These are phyloP conservation scores for Aromia moschata DNA, from an alignment of 2,888 invertebrate genomes.

Conservation along the genomic window DNA sequence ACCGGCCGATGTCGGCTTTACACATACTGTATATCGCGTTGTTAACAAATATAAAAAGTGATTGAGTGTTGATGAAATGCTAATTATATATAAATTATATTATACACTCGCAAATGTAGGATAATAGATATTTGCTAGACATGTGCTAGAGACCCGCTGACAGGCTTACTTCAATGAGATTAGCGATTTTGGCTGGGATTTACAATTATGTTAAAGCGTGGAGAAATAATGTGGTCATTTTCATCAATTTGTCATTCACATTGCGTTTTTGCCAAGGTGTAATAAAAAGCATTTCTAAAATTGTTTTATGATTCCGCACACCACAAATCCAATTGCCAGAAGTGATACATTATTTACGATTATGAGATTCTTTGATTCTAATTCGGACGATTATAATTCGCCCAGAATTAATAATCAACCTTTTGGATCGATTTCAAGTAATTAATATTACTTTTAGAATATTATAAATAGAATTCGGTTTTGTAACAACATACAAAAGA, in stretches of 20 bases:
- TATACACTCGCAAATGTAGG: too few relatives aligned
- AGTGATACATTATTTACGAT: conserved; percentile 15
- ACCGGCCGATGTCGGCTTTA: too few relatives aligned
- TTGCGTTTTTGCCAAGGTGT: conserved; percentile 22
- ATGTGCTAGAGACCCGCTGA: too few relatives aligned
- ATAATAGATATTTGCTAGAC: too few relatives aligned
- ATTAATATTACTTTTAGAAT: background rate
- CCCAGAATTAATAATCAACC: background rate
- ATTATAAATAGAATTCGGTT: background rate
- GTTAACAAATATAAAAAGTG: too few relatives aligned
- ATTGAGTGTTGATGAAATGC: too few relatives aligned
- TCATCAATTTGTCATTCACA: conserved; percentile 13
- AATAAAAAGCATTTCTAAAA: conserved; percentile 22
- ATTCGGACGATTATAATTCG: background rate
- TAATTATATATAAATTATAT: too few relatives aligned
- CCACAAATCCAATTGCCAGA: conserved; percentile 10
- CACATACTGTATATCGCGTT: too few relatives aligned
- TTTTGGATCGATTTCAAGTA: background rate
- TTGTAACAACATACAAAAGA: too few relatives aligned
- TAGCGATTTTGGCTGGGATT: background rate
- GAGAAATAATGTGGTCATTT: background rate
- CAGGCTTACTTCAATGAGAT: background rate
- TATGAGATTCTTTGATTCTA: conserved; percentile 16
- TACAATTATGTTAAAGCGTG: background rate
- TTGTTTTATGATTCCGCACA: conserved; percentile 10